Conservation (phyloP, 1,140 invertebrate species). For the Drosophila melanogaster region DNA sequence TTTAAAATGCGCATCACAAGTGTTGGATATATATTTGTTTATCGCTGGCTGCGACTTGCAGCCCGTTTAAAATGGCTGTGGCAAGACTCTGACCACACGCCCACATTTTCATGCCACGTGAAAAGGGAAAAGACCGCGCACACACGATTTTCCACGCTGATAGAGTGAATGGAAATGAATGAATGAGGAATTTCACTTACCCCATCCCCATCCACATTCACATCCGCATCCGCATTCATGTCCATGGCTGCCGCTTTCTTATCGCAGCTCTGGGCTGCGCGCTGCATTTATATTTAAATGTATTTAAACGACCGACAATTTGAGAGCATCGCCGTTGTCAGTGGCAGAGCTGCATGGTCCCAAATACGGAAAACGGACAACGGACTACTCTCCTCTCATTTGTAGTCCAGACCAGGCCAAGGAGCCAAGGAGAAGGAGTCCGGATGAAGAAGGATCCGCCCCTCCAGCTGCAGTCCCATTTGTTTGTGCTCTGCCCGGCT, state of each 20-base stretch:
- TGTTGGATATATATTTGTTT: slow-evolving; percentile 77
- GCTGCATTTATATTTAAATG: slow-evolving; percentile 81
- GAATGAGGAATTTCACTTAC: slow-evolving; percentile 76
- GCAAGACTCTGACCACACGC: slow-evolving; percentile 54
- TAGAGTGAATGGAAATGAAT: slow-evolving; percentile 76
- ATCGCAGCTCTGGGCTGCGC: slow-evolving; percentile 48
- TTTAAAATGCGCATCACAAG: slow-evolving; percentile 75
- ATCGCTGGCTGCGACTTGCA: slow-evolving; percentile 55
- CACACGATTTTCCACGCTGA: slow-evolving; percentile 60
- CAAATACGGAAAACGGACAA: background rate
- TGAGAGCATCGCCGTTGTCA: slow-evolving; percentile 74
- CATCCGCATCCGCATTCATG: slow-evolving; percentile 25
- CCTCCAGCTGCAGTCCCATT: slow-evolving; percentile 41
- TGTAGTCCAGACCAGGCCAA: slow-evolving; percentile 48
- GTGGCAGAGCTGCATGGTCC: slow-evolving; percentile 19
- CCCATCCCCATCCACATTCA: slow-evolving; percentile 9
- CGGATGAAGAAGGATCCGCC: slow-evolving; percentile 9
- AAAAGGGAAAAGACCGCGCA: slow-evolving; percentile 5
- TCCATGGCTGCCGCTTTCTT: slow-evolving; percentile 58
- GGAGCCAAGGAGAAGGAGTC: slow-evolving; percentile 13
- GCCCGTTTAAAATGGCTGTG: slow-evolving; percentile 64
- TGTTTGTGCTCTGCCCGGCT: slow-evolving; percentile 67
- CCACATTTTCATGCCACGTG: background rate
- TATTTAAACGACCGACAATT: slow-evolving; percentile 83
- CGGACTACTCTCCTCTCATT: slow-evolving; percentile 44